phyloP scores from a whole-genome alignment of 2,888 invertebrate genomes.

The Clistopyga incitator region DNA sequence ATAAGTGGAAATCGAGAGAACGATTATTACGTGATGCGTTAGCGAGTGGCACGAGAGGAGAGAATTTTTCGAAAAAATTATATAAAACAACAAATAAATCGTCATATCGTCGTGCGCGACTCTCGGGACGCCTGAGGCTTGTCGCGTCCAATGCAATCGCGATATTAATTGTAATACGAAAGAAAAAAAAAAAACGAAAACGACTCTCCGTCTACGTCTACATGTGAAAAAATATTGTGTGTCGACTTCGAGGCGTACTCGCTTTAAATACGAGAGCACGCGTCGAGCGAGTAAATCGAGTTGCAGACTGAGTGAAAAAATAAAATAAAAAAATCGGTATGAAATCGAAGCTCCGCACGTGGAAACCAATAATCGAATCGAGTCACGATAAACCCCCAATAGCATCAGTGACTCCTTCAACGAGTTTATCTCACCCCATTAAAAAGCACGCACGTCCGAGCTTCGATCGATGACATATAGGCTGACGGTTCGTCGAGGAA shows the following conservation, averaged over 20 bases:
- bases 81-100: constrained; percentile 42
- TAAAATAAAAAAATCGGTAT: constrained; percentile 1
- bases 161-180: constrained; percentile 65
- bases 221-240: constrained; percentile 34
- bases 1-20: constrained; percentile 30
- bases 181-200: constrained; percentile 46
- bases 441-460: constrained; percentile 51
- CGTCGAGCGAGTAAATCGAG: constrained; percentile 26
- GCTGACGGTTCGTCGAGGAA: constrained; percentile 61
- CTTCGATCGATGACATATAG: constrained; percentile 45
- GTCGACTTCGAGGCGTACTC: constrained; percentile 51
- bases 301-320: constrained; percentile 2
- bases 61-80: constrained; percentile 22
- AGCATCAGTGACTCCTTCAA: constrained; percentile 34
- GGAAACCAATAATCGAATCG: background rate
- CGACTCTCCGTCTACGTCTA: constrained; percentile 60
- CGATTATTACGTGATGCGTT: constrained; percentile 12
- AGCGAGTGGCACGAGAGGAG: constrained; percentile 3
- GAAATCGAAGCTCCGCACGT: constrained; percentile 38
- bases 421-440: constrained; percentile 6
- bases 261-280: constrained; percentile 26
- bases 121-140: constrained; percentile 59
- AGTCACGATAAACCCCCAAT: background rate
- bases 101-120: constrained; percentile 67
- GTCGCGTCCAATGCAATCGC: constrained; percentile 64